These are phyloP conservation scores for Hypolimnas misippus DNA, from an alignment of 2,888 invertebrate genomes.

Conservation along the genomic window DNA sequence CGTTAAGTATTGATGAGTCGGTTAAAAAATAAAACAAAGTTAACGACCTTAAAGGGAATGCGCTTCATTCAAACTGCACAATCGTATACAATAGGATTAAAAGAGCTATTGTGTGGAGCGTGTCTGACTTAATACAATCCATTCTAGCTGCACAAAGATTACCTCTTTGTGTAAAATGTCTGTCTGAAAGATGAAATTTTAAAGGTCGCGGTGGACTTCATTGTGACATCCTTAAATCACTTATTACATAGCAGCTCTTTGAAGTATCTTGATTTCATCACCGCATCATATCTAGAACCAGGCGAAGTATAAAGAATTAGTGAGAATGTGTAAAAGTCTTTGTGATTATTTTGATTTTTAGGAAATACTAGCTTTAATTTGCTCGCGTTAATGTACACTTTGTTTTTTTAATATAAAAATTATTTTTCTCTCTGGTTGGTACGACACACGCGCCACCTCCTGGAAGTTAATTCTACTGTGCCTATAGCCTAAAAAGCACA, in stretches of 20 bases:
- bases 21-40: conserved; percentile 39
- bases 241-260: conserved; percentile 1
- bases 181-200: conserved; percentile 38
- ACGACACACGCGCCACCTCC: no score
- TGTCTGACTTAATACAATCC: conserved; percentile 62
- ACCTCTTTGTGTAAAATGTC: conserved; percentile 39
- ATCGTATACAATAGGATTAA: conserved; percentile 57
- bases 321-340: no score
- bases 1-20: conserved; percentile 11
- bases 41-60: conserved; percentile 41
- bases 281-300: not conserved
- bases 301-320: not conserved
- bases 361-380: no score
- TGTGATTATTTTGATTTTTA: no score
- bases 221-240: conserved; percentile 19
- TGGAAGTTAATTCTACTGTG: no score
- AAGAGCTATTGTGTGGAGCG: conserved; percentile 63
- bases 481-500: no score
- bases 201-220: conserved; percentile 33
- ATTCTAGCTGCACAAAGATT: conserved; percentile 44
- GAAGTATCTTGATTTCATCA: not conserved
- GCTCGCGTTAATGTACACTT: no score
- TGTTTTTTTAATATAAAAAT: no score
- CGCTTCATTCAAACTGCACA: conserved; percentile 41
- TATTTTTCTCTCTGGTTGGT: no score